These are phyloP conservation scores for Acanthornis magna DNA, from an alignment of 2,797 vertebrate genomes.

Conservation along the genomic window DNA sequence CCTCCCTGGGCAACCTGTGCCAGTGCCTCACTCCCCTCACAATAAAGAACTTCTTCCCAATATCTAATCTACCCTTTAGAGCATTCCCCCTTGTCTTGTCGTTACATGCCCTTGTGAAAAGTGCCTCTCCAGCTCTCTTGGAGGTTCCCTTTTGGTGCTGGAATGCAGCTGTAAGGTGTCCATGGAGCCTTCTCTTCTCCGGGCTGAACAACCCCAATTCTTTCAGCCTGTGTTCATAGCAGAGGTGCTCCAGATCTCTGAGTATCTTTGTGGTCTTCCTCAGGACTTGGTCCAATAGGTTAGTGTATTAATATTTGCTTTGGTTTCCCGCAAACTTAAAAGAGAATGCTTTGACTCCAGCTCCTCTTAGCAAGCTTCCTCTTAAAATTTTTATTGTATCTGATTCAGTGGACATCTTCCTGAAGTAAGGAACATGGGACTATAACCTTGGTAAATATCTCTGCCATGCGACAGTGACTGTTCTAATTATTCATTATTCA, in stretches of 20 bases:
- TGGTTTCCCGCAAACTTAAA: constrained; percentile 13
- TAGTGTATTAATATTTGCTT: neutral
- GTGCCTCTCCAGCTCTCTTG: neutral
- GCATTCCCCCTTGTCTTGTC: neutral
- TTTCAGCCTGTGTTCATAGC: neutral
- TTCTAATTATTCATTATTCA: constrained; percentile 39
- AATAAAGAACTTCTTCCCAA: neutral
- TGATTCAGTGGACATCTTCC: neutral
- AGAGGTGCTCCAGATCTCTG: neutral
- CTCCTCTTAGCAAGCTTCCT: neutral
- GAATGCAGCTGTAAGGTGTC: neutral
- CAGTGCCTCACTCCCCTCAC: neutral
- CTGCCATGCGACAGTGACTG: constrained; percentile 3
- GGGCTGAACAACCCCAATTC: neutral
- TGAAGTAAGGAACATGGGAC: neutral
- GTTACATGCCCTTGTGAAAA: neutral
- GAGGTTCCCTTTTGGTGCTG: neutral
- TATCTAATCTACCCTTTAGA: neutral
- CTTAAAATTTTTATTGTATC: neutral
- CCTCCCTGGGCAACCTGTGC: neutral
- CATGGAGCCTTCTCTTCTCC: neutral
- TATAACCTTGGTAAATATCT: constrained; percentile 13
- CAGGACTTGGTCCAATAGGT: neutral
- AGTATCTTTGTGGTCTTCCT: neutral
- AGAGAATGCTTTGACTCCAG: neutral